Conservation (phyloP, 2,113 vertebrate species). For the Tauraco erythrolophus region DNA sequence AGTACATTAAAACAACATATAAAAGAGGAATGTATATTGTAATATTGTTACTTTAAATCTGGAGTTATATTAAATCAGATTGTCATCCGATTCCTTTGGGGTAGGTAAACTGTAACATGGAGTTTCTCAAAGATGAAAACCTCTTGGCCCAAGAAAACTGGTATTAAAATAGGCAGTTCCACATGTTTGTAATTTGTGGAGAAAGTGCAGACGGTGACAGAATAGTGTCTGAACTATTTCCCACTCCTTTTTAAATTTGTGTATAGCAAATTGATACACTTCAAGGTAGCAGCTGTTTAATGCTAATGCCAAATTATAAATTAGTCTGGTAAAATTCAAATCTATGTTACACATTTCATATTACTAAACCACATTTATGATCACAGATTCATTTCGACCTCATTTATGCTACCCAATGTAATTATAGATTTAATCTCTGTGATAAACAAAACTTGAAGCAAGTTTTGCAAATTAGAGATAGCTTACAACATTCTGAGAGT, state of each 20-base stretch:
- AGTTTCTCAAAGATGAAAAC: constrained; percentile 73
- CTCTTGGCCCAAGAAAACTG: constrained; percentile 57
- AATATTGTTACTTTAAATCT: constrained; percentile 55
- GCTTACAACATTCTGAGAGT: not conserved
- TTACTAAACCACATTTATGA: not conserved
- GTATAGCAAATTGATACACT: constrained; percentile 72
- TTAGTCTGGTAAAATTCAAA: constrained; percentile 38
- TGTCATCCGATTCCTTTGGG: constrained; percentile 54
- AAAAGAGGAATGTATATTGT: constrained; percentile 39
- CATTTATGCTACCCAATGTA: not conserved
- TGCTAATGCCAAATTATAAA: constrained; percentile 69
- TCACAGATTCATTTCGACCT: constrained; percentile 11
- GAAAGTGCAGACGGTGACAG: constrained; percentile 67
- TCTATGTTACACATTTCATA: constrained; percentile 9
- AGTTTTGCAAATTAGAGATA: not conserved
- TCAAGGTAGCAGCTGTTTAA: constrained; percentile 74
- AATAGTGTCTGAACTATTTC: constrained; percentile 64
- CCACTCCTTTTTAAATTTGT: constrained; percentile 40
- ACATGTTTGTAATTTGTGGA: constrained; percentile 75
- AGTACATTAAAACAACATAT: constrained; percentile 55
- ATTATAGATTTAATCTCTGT: not conserved
- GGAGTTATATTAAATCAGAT: constrained; percentile 57
- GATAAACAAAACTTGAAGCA: not conserved
- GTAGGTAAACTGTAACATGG: constrained; percentile 58
- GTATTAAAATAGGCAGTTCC: constrained; percentile 58